Evolutionary conservation across 2,888 invertebrate species (phyloP).

Genomic region (Spatulosminthurus flaviceps): DNA sequence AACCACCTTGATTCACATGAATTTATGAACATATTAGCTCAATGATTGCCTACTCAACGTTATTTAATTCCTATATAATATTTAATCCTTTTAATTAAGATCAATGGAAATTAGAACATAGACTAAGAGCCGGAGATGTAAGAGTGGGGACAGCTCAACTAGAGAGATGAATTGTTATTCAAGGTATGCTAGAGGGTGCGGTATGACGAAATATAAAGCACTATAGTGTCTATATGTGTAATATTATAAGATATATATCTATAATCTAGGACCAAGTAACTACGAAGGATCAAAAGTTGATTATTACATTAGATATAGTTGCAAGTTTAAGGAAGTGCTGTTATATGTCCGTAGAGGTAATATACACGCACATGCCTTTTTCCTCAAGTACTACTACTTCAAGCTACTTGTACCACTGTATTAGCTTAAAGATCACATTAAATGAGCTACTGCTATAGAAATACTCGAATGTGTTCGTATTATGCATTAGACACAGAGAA

Average conservation of each 20-base stretch:
- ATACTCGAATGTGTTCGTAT: no score
- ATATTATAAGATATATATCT: background rate
- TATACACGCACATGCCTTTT: no score
- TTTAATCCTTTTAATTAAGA: constrained; percentile 63
- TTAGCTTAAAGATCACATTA: no score
- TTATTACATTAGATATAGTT: background rate
- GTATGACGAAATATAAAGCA: no score
- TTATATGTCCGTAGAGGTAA: no score
- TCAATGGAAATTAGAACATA: constrained; percentile 55
- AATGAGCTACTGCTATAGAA: no score
- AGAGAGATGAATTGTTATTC: constrained; percentile 4
- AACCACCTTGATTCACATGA: background rate
- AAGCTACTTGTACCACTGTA: no score
- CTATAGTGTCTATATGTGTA: no score
- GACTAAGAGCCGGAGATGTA: background rate
- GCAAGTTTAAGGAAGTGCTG: background rate
- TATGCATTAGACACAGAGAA: no score
- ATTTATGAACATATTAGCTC: background rate
- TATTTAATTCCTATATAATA: background rate
- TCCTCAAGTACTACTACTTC: no score
- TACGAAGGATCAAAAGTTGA: constrained; percentile 2
- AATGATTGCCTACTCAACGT: background rate
- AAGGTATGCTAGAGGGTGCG: background rate
- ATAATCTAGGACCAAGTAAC: background rate
- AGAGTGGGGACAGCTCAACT: constrained; percentile 41